phyloP scores from a whole-genome alignment of 2,113 vertebrate genomes.

The Heptranchias perlo region DNA sequence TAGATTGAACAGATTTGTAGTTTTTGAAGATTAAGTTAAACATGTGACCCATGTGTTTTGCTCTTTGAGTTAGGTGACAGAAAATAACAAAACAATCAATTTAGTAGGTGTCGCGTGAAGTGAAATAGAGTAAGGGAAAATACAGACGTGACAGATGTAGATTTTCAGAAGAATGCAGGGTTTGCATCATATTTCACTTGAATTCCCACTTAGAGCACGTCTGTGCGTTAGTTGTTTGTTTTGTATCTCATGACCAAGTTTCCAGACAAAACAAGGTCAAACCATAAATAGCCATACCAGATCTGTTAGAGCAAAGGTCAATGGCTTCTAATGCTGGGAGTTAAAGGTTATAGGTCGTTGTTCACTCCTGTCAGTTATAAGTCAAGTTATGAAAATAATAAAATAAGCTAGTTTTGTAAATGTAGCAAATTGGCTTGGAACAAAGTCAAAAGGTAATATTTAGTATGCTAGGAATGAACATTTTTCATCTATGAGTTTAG shows the following conservation, averaged over 20 bases:
- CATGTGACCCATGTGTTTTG: neutral
- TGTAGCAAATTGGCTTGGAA: neutral
- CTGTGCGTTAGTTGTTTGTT: conserved; percentile 43
- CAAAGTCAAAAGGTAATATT: neutral
- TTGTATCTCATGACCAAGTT: conserved; percentile 50
- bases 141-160: conserved; percentile 15
- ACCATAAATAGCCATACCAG: conserved; percentile 53
- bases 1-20: neutral
- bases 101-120: neutral
- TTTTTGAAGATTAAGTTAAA: neutral
- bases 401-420: neutral
- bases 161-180: conserved; percentile 40
- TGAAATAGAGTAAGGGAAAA: conserved; percentile 6
- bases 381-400: conserved; percentile 58
- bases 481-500: conserved; percentile 4
- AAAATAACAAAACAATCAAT: conserved; percentile 1
- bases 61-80: neutral
- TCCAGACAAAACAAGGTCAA: conserved; percentile 63
- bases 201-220: conserved; percentile 46
- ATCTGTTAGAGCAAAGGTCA: conserved; percentile 62
- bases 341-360: conserved; percentile 74
- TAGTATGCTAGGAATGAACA: neutral
- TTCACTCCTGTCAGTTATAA: conserved; percentile 61
- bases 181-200: conserved; percentile 42
- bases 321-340: conserved; percentile 61